Base-by-base conservation (phyloP, 2,888 invertebrate species). In the Zelleria hepariella region DNA sequence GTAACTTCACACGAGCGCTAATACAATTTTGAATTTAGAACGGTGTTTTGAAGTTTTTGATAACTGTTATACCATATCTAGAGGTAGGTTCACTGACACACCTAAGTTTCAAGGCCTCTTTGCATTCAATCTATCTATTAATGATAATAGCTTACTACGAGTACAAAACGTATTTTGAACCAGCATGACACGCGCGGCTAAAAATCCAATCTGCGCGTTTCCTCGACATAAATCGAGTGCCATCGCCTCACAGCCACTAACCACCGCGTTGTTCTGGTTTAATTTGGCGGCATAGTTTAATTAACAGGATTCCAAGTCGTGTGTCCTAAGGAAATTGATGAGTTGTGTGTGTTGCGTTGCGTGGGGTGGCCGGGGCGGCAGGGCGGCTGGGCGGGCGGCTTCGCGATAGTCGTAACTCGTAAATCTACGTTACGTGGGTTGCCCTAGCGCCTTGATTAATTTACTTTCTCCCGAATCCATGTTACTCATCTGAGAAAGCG, bases 221-320 rank as follows among this genome's bases (percentile, higher is more conserved):
- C 62, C 59, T 61, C 61, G 63, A 64, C 66, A 67, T 63, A 66
- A 64, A 65, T 64, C 66, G 61, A 53, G 62, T 59, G 25, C 54
- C 70, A 15, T 21, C 52, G 52, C 21, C 52, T 5, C 48, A 8
- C 52, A 8, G 32, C 32, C 32, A 42, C 32, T 42, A 42, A 42
- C 32, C 32, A 42, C 32, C 32, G 32, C 32, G 32, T 42, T 42
- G 70, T 67, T 67, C 71, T 65, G 68, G 68, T 75, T 78, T 79
- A 82, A 82, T 83, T 83, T 73, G 71, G 76, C 67, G 74, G 77
- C 76, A 82, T 81, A 82, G 81, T 86, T 86, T 86, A 85, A 85
- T 85, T 86, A 85, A 80, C 80, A 75, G 75, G 73, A 80, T 80
- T 81, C 79, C 78, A 71, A 82, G 78, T 75, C 71, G 74, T 76